Conservation (phyloP, 1,140 invertebrate species). For the Drosophila nasuta region DNA sequence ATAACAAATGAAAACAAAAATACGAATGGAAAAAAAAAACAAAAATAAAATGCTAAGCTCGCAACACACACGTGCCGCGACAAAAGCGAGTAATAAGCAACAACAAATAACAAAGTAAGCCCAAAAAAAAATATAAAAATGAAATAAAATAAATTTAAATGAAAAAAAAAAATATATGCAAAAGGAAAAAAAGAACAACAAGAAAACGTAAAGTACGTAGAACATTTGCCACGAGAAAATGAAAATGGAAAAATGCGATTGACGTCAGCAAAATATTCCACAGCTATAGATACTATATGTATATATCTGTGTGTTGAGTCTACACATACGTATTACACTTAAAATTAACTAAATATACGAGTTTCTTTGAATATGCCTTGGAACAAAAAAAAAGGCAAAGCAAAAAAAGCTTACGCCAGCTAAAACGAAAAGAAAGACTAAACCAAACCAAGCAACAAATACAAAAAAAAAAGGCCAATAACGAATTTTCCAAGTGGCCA, state of each 20-base stretch:
- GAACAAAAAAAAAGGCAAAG: slow-evolving; percentile 29
- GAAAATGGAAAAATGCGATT: slow-evolving; percentile 80
- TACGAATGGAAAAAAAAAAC: slow-evolving; percentile 7
- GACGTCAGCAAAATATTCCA: slow-evolving; percentile 81
- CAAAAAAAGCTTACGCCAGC: slow-evolving; percentile 66
- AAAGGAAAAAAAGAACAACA: background rate
- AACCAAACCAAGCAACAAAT: slow-evolving; percentile 12
- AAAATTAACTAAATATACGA: slow-evolving; percentile 64
- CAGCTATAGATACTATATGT: slow-evolving; percentile 57
- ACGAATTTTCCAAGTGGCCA: slow-evolving; percentile 68
- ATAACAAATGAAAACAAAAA: slow-evolving; percentile 11
- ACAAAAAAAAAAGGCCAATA: slow-evolving; percentile 59
- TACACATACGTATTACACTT: slow-evolving; percentile 64
- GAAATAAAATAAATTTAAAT: slow-evolving; percentile 68
- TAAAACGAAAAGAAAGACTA: slow-evolving; percentile 41
- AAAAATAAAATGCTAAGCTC: slow-evolving; percentile 49
- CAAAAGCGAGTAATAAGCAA: slow-evolving; percentile 43
- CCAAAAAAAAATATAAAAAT: slow-evolving; percentile 24
- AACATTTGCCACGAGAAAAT: slow-evolving; percentile 72
- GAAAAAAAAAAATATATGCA: slow-evolving; percentile 17
- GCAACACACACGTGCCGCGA: slow-evolving; percentile 68
- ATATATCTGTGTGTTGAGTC: background rate
- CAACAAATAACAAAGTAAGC: slow-evolving; percentile 35
- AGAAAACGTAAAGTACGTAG: slow-evolving; percentile 8
- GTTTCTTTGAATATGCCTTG: slow-evolving; percentile 51